Conservation (phyloP, 1,140 invertebrate species). For the Fopius arisanus region DNA sequence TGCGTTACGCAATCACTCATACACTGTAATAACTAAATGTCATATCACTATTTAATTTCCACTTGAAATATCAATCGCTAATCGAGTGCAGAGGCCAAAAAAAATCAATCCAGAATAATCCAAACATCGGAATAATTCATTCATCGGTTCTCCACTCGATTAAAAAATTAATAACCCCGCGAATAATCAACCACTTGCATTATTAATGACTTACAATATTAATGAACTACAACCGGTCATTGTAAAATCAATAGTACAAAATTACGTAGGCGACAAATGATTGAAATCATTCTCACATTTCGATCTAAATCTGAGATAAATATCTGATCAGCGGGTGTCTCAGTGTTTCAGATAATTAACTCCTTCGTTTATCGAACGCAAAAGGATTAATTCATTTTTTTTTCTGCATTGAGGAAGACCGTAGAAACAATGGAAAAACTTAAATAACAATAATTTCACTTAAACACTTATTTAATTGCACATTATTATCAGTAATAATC, state of each 20-base stretch:
- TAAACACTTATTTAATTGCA: not conserved
- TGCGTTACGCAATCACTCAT: not conserved
- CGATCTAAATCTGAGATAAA: not conserved
- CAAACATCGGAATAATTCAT: too few species aligned
- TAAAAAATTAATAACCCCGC: not conserved
- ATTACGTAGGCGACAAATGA: not conserved
- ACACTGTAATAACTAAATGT: not conserved
- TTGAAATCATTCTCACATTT: not conserved
- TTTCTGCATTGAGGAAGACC: conserved; percentile 16
- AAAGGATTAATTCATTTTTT: conserved; percentile 5
- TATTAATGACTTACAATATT: not conserved
- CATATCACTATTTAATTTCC: not conserved
- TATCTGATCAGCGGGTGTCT: not conserved
- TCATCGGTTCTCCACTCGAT: not conserved
- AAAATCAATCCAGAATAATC: too few species aligned
- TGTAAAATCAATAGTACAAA: conserved; percentile 4
- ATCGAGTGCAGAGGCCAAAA: not conserved
- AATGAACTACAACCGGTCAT: conserved; percentile 3
- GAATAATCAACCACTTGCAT: not conserved
- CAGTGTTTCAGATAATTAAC: not conserved
- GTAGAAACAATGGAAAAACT: conserved; percentile 17
- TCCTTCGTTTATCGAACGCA: not conserved
- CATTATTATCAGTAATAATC: conserved; percentile 10
- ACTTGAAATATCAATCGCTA: not conserved
- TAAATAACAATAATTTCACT: not conserved